Conservation (phyloP, 2,888 invertebrate species). For the Tridacna crocea region DNA sequence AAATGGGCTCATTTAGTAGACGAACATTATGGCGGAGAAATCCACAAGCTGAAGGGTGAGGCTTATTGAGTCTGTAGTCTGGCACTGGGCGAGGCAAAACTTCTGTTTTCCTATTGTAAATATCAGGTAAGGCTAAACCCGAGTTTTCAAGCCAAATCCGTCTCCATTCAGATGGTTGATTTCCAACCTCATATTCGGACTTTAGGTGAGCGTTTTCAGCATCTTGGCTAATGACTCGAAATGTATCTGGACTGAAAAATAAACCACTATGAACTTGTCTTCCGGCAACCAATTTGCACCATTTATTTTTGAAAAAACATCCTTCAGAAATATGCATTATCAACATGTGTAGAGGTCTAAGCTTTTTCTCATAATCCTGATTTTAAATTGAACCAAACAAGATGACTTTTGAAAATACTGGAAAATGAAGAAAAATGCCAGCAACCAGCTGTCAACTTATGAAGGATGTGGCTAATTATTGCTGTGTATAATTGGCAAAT, state of each 20-base stretch:
- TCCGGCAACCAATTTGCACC: no score
- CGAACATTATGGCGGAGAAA: constrained; percentile 81
- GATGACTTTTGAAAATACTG: no score
- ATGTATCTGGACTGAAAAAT: constrained; percentile 80
- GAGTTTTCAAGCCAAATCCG: constrained; percentile 56
- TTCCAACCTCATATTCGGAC: constrained; percentile 53
- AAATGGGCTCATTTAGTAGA: constrained; percentile 81
- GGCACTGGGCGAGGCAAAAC: constrained; percentile 55
- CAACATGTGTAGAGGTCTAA: no score
- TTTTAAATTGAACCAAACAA: no score
- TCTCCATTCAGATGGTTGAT: constrained; percentile 67
- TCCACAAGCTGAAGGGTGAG: constrained; percentile 77
- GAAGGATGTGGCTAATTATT: no score
- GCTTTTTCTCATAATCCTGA: no score
- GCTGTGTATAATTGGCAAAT: no score
- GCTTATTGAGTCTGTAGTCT: constrained; percentile 69
- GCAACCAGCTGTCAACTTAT: no score
- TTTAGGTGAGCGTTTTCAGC: constrained; percentile 74
- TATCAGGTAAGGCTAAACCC: constrained; percentile 68
- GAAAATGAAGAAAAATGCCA: no score
- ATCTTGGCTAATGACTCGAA: constrained; percentile 79
- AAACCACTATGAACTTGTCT: no score
- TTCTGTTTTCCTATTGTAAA: constrained; percentile 69
- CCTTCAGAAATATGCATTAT: no score
- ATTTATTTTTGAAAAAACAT: no score